Evolutionary conservation across 1,140 invertebrate genomes (phyloP).

Genomic region (Chymomyza costata): DNA sequence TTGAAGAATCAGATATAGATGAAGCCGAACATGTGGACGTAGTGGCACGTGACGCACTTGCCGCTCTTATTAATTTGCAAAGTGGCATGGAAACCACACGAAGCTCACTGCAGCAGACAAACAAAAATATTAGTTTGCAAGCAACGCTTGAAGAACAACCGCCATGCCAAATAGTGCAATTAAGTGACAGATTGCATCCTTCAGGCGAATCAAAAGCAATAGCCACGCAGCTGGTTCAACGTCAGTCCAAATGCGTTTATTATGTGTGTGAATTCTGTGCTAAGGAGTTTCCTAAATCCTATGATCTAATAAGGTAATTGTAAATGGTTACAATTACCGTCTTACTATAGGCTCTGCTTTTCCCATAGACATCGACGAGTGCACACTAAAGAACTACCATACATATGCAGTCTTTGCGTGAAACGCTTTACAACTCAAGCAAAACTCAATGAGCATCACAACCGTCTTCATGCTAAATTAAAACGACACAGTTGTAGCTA

Average conservation of each 20-base stretch:
- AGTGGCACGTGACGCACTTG: slow-evolving; percentile 20
- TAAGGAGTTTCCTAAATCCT: slow-evolving; percentile 36
- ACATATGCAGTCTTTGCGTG: slow-evolving; percentile 13
- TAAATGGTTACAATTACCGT: slow-evolving; percentile 22
- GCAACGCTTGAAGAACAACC: slow-evolving; percentile 11
- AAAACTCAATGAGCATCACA: slow-evolving; percentile 20
- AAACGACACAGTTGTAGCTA: slow-evolving; percentile 1
- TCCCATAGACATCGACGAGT: slow-evolving; percentile 24
- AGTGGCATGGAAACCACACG: slow-evolving; percentile 7
- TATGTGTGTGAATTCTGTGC: slow-evolving; percentile 45
- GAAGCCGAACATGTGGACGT: neutral
- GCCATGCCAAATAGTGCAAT: slow-evolving; percentile 9
- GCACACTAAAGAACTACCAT: slow-evolving; percentile 31
- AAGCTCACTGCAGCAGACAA: neutral
- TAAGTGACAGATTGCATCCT: slow-evolving; percentile 8
- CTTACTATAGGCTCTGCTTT: neutral
- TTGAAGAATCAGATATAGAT: neutral
- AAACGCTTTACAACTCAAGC: slow-evolving; percentile 8
- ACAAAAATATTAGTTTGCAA: neutral
- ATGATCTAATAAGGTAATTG: slow-evolving; percentile 37
- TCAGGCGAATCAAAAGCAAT: neutral
- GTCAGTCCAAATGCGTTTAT: neutral
- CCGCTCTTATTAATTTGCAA: slow-evolving; percentile 21
- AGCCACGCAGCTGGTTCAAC: slow-evolving; percentile 8
- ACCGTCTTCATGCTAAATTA: neutral